Evolutionary conservation across 2,113 vertebrate genomes (phyloP).

Genomic region (Cheilinus undulatus): DNA sequence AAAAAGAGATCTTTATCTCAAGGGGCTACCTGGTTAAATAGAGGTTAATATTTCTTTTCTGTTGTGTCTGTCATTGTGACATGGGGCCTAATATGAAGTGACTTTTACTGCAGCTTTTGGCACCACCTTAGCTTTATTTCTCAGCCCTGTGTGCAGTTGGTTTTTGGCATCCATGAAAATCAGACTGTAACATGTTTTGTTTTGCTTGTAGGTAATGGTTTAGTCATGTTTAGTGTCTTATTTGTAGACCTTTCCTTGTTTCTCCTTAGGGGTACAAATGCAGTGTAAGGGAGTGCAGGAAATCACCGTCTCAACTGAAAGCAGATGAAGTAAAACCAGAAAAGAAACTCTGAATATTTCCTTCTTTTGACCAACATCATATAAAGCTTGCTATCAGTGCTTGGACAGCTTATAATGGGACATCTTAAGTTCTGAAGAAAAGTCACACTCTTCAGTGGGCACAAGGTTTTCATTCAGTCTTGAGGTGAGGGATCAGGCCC

Average conservation of each 20-base stretch:
- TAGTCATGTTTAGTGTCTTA: neutral
- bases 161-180: too few relatives aligned
- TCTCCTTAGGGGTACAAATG: neutral
- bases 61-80: too few relatives aligned
- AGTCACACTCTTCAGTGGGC: neutral
- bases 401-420: neutral
- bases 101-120: too few relatives aligned
- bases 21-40: too few relatives aligned
- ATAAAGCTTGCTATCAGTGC: neutral
- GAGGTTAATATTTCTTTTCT: too few relatives aligned
- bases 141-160: neutral
- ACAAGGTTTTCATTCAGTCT: neutral
- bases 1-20: too few relatives aligned
- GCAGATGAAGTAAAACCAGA: neutral
- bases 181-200: neutral
- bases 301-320: neutral
- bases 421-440: too few relatives aligned
- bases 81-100: too few relatives aligned
- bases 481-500: neutral
- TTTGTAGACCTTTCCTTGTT: neutral
- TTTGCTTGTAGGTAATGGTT: neutral
- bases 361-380: neutral
- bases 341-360: neutral
- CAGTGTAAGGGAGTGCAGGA: too few relatives aligned
- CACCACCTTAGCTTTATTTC: too few relatives aligned